A percentile compares a stretch with the other conserved stretches of the same genome.
Evolutionary conservation across 2,113 vertebrate species (phyloP).

Genomic region (Siniperca knerii): DNA sequence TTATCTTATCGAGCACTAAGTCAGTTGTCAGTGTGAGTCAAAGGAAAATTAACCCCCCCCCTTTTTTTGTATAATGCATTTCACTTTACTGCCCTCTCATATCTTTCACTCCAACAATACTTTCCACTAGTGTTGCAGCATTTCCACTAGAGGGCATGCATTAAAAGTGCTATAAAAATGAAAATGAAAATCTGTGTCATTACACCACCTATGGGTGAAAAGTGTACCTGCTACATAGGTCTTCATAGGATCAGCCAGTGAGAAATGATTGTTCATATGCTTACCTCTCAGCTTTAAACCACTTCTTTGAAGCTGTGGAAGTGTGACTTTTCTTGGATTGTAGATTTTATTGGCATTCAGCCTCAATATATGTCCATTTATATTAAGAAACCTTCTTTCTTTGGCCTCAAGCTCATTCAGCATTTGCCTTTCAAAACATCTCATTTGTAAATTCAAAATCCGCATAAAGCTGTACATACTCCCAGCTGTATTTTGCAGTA

Average conservation of each 20-base stretch:
- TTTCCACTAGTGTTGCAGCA: conserved; percentile 15
- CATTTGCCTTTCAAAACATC: conserved; percentile 14
- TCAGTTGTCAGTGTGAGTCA: not conserved
- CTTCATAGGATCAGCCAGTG: not conserved
- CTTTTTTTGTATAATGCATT: not conserved
- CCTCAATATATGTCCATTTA: not conserved
- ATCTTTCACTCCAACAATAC: conserved; percentile 27
- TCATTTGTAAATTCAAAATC: conserved; percentile 4
- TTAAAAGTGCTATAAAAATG: conserved; percentile 14
- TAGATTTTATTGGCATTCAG: not conserved
- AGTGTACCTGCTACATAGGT: not conserved
- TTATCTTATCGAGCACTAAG: not conserved
- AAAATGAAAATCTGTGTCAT: conserved; percentile 32
- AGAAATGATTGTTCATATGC: not conserved
- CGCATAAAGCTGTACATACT: conserved; percentile 10
- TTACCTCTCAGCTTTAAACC: not conserved
- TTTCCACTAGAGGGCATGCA: conserved; percentile 66
- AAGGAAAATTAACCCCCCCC: not conserved
- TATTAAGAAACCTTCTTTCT: conserved; percentile 19
- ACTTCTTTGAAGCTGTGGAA: not conserved
- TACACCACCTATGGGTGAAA: conserved; percentile 65
- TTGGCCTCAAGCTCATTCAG: not conserved
- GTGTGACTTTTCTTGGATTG: not conserved
- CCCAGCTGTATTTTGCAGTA: conserved; percentile 19
- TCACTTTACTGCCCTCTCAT: not conserved